Evolutionary conservation across 2,888 invertebrate genomes (phyloP).

Genomic region (Yponomeuta sedellus): DNA sequence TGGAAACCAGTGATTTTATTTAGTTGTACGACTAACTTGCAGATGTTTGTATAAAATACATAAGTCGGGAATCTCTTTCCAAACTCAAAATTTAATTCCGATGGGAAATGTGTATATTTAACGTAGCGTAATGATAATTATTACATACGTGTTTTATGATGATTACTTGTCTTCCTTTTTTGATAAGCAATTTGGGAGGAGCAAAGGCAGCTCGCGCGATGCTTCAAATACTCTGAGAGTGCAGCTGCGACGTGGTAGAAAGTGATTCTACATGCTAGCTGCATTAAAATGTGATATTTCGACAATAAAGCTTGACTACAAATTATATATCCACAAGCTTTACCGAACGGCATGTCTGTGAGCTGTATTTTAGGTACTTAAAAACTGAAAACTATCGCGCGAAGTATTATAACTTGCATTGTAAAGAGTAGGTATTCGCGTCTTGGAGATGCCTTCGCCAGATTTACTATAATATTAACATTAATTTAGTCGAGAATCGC

Average conservation of each 20-base stretch:
- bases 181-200: slow-evolving; percentile 31
- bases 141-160: slow-evolving; percentile 21
- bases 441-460: slow-evolving; percentile 54
- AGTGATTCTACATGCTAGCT: slow-evolving; percentile 51
- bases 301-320: slow-evolving; percentile 9
- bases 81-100: not conserved
- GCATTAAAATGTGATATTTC: slow-evolving; percentile 41
- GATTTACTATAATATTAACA: slow-evolving; percentile 52
- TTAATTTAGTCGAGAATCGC: slow-evolving; percentile 36
- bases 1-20: slow-evolving; percentile 30
- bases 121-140: slow-evolving; percentile 1
- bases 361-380: slow-evolving; percentile 50
- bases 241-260: slow-evolving; percentile 26
- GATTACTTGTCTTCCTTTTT: slow-evolving; percentile 60
- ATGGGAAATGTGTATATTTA: slow-evolving; percentile 2
- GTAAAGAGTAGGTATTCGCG: slow-evolving; percentile 34
- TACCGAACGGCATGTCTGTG: slow-evolving; percentile 10
- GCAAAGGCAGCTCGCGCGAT: slow-evolving; percentile 30
- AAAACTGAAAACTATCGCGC: slow-evolving; percentile 57
- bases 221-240: slow-evolving; percentile 32
- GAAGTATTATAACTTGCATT: slow-evolving; percentile 45
- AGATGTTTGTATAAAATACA: slow-evolving; percentile 22
- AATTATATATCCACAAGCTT: slow-evolving; percentile 8
- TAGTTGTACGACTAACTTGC: slow-evolving; percentile 23
- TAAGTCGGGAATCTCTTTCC: slow-evolving; percentile 11